Evolutionary conservation across 30 jellyfish, hydroid and myxozoan species (phyloP).

Genomic region (Chironex yamaguchii): DNA sequence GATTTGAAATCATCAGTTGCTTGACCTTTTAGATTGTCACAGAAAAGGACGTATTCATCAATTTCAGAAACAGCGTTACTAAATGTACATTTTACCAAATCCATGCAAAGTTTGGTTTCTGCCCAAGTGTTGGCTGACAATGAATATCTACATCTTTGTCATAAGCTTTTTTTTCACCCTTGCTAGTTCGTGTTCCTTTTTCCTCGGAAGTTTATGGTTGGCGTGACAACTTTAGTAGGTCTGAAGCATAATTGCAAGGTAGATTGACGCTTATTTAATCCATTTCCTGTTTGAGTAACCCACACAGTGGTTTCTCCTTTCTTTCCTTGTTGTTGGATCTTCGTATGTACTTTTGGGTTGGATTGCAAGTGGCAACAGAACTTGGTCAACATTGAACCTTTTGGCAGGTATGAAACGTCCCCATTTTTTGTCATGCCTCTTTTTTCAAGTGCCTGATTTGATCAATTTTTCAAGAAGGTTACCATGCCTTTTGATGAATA

Average conservation of each 20-base stretch:
- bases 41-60: conserved; percentile 36
- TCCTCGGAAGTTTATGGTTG: conserved; percentile 51
- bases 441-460: too few species aligned
- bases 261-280: conserved; percentile 50
- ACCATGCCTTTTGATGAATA: too few species aligned
- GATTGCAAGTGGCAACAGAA: conserved; percentile 68
- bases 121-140: conserved; percentile 77
- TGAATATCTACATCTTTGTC: conserved; percentile 61
- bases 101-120: conserved; percentile 38
- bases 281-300: conserved; percentile 55
- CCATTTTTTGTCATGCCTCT: conserved; percentile 70
- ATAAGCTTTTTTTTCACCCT: conserved; percentile 44
- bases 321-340: conserved; percentile 11
- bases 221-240: conserved; percentile 11
- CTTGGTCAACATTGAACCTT: conserved; percentile 62
- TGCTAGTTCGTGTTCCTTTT: conserved; percentile 42
- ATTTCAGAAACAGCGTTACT: conserved; percentile 30
- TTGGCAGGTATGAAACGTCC: conserved; percentile 49
- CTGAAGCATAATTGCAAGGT: conserved; percentile 29
- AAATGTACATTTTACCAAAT: conserved; percentile 41
- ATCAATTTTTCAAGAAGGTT: too few species aligned
- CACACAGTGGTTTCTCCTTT: conserved; percentile 31
- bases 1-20: not conserved
- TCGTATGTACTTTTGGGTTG: conserved; percentile 67
- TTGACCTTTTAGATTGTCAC: conserved; percentile 15